A percentile compares a stretch with the other conserved stretches of the same genome.
Conservation (phyloP, 30 jellyfish, hydroid and myxozoan genomes). For the Cassiopea andromeda region DNA sequence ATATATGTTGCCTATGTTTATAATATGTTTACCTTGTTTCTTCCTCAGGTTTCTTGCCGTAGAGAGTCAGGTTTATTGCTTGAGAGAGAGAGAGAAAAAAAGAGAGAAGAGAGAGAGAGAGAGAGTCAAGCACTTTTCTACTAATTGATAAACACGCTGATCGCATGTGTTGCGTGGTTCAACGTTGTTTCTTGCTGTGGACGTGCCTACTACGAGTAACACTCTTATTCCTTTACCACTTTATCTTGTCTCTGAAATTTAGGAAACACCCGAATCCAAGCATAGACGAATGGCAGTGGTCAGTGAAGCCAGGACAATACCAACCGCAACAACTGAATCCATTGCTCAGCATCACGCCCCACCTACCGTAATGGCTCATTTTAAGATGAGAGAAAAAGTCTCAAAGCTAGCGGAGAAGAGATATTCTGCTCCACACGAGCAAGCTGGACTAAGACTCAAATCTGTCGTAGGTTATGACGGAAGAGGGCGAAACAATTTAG, state of each 20-base stretch:
- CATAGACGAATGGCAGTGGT: neutral
- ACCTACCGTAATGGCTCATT: conserved; percentile 83
- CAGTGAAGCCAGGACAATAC: conserved; percentile 33
- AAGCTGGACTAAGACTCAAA: conserved; percentile 84
- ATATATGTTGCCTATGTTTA: neutral
- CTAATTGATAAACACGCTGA: too few relatives aligned
- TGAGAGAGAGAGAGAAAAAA: too few relatives aligned
- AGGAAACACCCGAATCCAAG: neutral
- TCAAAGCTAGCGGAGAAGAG: conserved; percentile 83
- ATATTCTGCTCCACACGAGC: conserved; percentile 89
- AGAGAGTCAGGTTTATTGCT: too few relatives aligned
- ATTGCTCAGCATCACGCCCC: conserved; percentile 81
- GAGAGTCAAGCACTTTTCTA: too few relatives aligned
- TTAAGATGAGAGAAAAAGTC: conserved; percentile 68
- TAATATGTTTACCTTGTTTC: neutral
- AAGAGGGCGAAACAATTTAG: conserved; percentile 70
- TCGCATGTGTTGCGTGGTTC: too few relatives aligned
- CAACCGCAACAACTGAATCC: conserved; percentile 59
- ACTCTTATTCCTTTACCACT: too few relatives aligned
- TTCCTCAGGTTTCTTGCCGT: neutral
- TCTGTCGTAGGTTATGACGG: conserved; percentile 91
- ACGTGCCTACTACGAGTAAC: too few relatives aligned
- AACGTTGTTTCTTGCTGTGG: too few relatives aligned
- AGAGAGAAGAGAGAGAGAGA: too few relatives aligned
- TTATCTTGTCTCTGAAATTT: too few relatives aligned